A percentile compares a stretch with the other conserved stretches of the same genome.
Conservation (phyloP, 2,797 vertebrate genomes). For the Thunnus albacares region DNA sequence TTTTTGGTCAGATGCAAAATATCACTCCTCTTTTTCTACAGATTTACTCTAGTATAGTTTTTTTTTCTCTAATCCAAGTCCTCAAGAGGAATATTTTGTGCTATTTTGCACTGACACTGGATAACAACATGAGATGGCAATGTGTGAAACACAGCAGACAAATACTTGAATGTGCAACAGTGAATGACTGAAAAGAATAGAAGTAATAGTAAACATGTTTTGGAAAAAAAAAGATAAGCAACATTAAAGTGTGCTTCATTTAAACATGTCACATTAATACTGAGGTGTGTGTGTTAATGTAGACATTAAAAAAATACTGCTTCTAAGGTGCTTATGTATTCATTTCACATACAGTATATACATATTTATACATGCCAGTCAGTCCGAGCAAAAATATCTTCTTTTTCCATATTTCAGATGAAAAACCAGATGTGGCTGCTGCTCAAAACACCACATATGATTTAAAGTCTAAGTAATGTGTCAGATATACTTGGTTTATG, state of each 20-base stretch:
- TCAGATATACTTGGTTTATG: constrained; percentile 12
- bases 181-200: constrained; percentile 18
- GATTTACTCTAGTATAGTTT: background rate
- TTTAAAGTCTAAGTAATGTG: constrained; percentile 1
- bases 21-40: constrained; percentile 38
- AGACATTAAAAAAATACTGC: constrained; percentile 50
- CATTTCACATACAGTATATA: constrained; percentile 60
- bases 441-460: background rate
- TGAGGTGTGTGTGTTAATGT: constrained; percentile 46
- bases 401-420: background rate
- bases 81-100: constrained; percentile 9
- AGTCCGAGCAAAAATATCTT: constrained; percentile 11
- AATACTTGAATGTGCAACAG: constrained; percentile 42
- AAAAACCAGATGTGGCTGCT: constrained; percentile 12
- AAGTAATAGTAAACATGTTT: constrained; percentile 47
- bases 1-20: constrained; percentile 51
- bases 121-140: constrained; percentile 17
- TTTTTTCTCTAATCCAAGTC: background rate
- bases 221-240: constrained; percentile 10
- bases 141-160: constrained; percentile 52
- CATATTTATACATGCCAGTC: constrained; percentile 61
- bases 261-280: constrained; percentile 32
- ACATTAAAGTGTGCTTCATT: constrained; percentile 38
- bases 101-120: constrained; percentile 7
- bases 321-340: constrained; percentile 48